Conservation (phyloP, 2,888 invertebrate species). For the Drosophila dives region DNA sequence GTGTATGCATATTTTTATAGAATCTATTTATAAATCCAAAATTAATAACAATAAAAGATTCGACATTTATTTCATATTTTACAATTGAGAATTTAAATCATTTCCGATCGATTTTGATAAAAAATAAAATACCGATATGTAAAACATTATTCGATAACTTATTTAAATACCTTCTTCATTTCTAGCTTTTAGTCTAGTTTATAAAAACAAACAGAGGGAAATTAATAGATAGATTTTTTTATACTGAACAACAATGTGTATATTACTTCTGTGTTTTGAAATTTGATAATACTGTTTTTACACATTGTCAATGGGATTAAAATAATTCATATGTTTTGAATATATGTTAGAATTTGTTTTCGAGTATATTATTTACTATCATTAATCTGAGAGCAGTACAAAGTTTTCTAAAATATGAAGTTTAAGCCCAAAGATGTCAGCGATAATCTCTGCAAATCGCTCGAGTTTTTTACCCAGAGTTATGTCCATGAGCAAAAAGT, state of each 20-base stretch:
- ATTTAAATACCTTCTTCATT: neutral
- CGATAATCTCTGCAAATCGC: constrained; percentile 60
- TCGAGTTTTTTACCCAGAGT: constrained; percentile 45
- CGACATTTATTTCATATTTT: neutral
- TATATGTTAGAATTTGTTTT: too few relatives aligned
- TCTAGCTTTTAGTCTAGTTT: too few relatives aligned
- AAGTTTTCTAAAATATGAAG: constrained; percentile 33
- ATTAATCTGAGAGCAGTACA: constrained; percentile 26
- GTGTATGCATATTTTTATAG: too few relatives aligned
- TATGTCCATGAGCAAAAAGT: constrained; percentile 58
- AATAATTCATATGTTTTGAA: neutral
- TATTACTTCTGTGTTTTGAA: neutral
- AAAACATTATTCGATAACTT: neutral
- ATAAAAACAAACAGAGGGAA: neutral
- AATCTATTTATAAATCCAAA: neutral
- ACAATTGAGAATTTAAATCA: too few relatives aligned
- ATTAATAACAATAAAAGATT: neutral
- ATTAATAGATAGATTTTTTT: neutral
- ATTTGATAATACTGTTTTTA: too few relatives aligned
- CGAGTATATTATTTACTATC: constrained; percentile 19
- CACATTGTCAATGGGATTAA: neutral
- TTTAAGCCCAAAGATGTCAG: constrained; percentile 41
- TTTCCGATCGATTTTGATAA: too few relatives aligned
- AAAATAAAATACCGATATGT: too few relatives aligned
- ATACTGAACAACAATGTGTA: neutral